phyloP scores from a whole-genome alignment of 2,113 vertebrate species.

The Carollia perspicillata region DNA sequence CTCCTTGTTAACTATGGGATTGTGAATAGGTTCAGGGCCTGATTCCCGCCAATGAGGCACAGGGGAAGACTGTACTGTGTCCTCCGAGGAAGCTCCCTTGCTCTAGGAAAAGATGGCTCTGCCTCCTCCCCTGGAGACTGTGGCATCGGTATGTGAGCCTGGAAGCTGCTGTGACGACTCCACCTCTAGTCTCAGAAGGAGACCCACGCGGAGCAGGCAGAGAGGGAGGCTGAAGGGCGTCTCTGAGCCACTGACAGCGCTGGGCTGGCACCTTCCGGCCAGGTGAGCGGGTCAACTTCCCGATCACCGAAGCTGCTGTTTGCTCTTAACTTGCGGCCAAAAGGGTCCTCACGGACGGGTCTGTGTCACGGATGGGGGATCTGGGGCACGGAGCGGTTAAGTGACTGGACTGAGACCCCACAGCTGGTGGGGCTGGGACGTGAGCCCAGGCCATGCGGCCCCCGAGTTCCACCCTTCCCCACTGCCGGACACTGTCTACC shows the following conservation, averaged over 20 bases:
- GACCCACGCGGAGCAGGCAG: fast-evolving
- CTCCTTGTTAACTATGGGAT: fast-evolving
- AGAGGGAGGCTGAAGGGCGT: fast-evolving
- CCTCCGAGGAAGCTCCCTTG: not conserved
- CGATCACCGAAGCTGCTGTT: not conserved
- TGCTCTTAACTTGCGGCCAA: not conserved
- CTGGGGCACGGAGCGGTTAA: not conserved
- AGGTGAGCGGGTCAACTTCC: not conserved
- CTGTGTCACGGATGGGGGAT: not conserved
- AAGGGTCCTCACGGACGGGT: not conserved
- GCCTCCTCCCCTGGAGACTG: not conserved
- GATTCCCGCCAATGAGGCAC: not conserved
- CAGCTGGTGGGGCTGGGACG: not conserved
- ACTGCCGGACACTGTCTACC: not conserved
- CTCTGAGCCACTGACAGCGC: fast-evolving
- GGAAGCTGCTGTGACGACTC: not conserved
- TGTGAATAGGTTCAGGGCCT: fast-evolving
- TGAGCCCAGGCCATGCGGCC: not conserved
- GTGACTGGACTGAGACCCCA: not conserved
- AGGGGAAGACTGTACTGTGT: not conserved
- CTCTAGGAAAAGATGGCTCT: not conserved
- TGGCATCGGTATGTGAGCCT: not conserved
- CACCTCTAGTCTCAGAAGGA: not conserved
- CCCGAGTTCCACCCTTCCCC: not conserved
- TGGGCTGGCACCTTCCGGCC: not conserved